Base-by-base conservation (phyloP, 2,888 invertebrate genomes). In the Celastrina argiolus region DNA sequence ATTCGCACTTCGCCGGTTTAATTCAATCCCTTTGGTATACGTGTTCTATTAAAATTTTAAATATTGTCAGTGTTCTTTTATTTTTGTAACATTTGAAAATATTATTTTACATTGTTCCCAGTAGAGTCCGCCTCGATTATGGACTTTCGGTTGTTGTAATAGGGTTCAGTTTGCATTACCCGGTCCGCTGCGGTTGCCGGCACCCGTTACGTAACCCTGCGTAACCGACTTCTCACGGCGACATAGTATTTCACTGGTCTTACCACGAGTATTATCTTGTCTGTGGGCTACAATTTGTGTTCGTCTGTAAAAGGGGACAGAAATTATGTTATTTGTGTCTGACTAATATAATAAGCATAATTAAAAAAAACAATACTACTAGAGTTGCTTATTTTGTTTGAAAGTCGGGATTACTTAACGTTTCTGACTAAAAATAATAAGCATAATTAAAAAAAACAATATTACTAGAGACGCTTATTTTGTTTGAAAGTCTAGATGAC, bases 131-230 rank as follows among this genome's bases (percentile, higher is more conserved):
- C 3, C 6, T 58, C n/a, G 8, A 16, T 16, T 31, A 7, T n/a
- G n/a, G 31, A 58, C 58, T n/a, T 7, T 16, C 8, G 6, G 0
- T 2, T 8, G 12, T 14, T 22, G 22, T 1, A 14, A 22, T 36
- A 61, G 39, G 39, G 39, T 18, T 34, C 36, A 58, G 5, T 18
- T 39, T 39, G 16, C 10, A 36, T 6, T 36, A 16, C 36, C 22
- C 5, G 7, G 36, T 10, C 31, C 31, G 16, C 39, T 61, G 61
- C 61, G 61, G 61, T 61, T 61, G 18, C 34, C 12, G 12, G 59
- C 34, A 8, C 61, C 61, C 61, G 61, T 61, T 61, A 61, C 61
- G 61, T 61, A 61, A 61, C 36, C 26, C 16, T 1, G 5, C 12
- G 45, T 16, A 5, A 45, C 22, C 26, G 45, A 22, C 36, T 61